Conservation (phyloP, 2,888 invertebrate genomes). For the Agrochola litura region DNA sequence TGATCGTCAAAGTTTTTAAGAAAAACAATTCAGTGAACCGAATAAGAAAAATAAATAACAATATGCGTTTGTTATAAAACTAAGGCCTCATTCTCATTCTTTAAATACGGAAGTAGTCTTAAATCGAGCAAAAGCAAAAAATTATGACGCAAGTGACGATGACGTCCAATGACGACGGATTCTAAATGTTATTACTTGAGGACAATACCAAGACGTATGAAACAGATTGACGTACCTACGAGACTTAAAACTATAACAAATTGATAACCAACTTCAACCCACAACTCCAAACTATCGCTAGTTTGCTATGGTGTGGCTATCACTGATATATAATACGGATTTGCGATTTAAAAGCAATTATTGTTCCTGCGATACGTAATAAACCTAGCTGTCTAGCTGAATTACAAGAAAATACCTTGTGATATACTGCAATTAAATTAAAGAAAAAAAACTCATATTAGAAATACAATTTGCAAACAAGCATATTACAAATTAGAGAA, state of each 20-base stretch:
- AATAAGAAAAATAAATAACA: conserved; percentile 3
- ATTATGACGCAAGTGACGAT: conserved; percentile 49
- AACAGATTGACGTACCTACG: conserved; percentile 29
- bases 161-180: conserved; percentile 11
- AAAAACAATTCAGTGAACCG: neutral
- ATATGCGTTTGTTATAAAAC: neutral
- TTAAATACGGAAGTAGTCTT: conserved; percentile 41
- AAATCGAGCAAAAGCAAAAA: conserved; percentile 48
- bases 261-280: conserved; percentile 1
- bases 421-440: too few relatives aligned
- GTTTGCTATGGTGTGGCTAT: too few relatives aligned
- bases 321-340: too few relatives aligned
- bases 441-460: too few relatives aligned
- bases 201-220: conserved; percentile 35
- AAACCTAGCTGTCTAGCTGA: too few relatives aligned
- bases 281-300: too few relatives aligned
- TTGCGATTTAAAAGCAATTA: too few relatives aligned
- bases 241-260: conserved; percentile 19
- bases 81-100: conserved; percentile 29
- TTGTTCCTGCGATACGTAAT: too few relatives aligned
- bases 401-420: too few relatives aligned
- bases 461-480: too few relatives aligned
- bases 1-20: neutral
- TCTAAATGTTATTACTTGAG: conserved; percentile 31
- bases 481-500: too few relatives aligned